Conservation (phyloP, 2,888 invertebrate genomes). For the Iphiclides podalirius region DNA sequence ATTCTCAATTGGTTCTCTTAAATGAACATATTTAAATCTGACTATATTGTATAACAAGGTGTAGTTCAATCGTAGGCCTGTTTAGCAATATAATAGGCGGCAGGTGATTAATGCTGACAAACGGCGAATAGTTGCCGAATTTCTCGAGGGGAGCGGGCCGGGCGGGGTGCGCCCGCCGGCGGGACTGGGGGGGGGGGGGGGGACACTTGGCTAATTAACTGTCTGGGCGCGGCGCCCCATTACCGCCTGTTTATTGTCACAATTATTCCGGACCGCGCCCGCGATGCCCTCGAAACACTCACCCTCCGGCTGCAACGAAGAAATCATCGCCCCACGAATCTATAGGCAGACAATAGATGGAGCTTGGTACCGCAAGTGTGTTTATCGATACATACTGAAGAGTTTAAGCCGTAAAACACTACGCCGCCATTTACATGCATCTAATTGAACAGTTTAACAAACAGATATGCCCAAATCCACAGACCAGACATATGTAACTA, state of each 20-base stretch:
- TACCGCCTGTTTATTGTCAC: constrained; percentile 72
- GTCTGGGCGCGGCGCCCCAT: constrained; percentile 58
- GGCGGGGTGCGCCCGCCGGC: constrained; percentile 16
- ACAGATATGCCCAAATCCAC: no score
- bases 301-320: background rate
- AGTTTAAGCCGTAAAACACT: no score
- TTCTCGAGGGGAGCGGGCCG: constrained; percentile 29
- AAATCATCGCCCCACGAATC: constrained; percentile 8
- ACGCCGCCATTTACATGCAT: no score
- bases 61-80: no score
- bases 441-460: no score
- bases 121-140: constrained; percentile 30
- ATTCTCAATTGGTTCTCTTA: no score
- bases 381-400: no score
- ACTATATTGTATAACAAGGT: no score
- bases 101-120: constrained; percentile 27
- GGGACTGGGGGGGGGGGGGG: constrained; percentile 24
- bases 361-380: no score
- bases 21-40: no score
- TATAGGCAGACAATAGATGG: background rate
- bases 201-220: constrained; percentile 37
- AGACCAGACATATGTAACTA: no score
- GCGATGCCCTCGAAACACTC: constrained; percentile 24
- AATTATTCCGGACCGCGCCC: constrained; percentile 48
- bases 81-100: no score